Evolutionary conservation across 2,888 invertebrate species (phyloP), one percentile per base, ranked within the genome.

Genomic region (Mactromeris polynyma): DNA sequence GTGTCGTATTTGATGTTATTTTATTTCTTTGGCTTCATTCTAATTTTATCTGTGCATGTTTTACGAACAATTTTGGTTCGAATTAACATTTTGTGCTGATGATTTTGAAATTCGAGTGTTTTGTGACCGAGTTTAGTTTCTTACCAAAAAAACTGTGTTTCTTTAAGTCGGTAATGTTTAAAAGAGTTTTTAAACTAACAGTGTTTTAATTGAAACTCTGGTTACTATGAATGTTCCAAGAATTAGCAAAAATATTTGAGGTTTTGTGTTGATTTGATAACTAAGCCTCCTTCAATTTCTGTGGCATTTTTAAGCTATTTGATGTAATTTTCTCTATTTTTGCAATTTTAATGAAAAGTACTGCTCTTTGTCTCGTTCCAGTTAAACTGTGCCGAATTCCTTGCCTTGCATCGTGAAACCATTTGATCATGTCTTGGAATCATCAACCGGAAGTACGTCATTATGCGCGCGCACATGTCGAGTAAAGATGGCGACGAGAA

Each of bases 341-440:
- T 33, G 36, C 4, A 77, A 77, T 6, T 36, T 40, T 80, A 51
- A 51, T 51, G 7, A 31, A 51, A 42, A 77, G 87, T 87, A 83
- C 87, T 92, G 90, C 87, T 90, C 83, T 82, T 87, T 89, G 77
- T 92, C 88, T 92, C 78, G 81, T 92, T 92, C 78, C 92, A 92
- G 92, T 83, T 92, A 42, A 92, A 92, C 79, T 92, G 92, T 87
- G 87, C 92, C 54, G 92, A 92, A 87, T 92, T 92, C 90, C 92
- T 92, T 51, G 92, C 92, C 83, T 40, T 92, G 85, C 92, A 92
- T 89, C 92, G 92, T 90, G 92, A 89, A 81, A 85, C 89, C 88
- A 85, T 88, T 31, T 91, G 82, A 87, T 77, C 40, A 33, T 36
- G 86, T 77, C 77, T 81, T 81, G 38, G 73, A 42, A 42, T 58